phyloP scores from a whole-genome alignment of 2,888 invertebrate genomes.

The Hypena proboscidalis region DNA sequence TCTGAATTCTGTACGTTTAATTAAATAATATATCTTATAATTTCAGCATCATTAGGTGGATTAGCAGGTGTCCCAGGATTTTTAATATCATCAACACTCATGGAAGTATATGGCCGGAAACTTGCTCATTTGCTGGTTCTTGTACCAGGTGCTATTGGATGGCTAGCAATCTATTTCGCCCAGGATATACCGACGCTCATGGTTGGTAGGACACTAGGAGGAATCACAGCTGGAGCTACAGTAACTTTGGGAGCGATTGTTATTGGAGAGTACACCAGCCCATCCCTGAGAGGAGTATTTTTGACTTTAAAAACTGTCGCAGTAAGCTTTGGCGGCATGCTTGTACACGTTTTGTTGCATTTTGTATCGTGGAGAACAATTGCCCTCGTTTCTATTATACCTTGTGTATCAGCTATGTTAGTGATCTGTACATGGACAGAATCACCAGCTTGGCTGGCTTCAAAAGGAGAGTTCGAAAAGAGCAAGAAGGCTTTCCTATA shows the following conservation, averaged over 20 bases:
- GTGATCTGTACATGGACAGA: conserved; percentile 9
- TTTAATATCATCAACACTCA: conserved; percentile 50
- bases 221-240: conserved; percentile 24
- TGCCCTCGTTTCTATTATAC: conserved; percentile 33
- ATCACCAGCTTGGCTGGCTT: conserved; percentile 5
- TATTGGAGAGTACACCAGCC: conserved; percentile 76
- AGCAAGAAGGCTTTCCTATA: conserved; percentile 67
- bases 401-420: background rate
- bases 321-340: conserved; percentile 25
- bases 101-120: conserved; percentile 49
- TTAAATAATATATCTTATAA: background rate
- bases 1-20: too few species aligned
- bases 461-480: background rate
- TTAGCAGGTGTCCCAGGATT: conserved; percentile 50
- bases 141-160: conserved; percentile 45
- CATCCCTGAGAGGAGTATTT: conserved; percentile 80
- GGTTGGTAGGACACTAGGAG: conserved; percentile 28
- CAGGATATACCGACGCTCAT: conserved; percentile 21
- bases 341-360: conserved; percentile 30
- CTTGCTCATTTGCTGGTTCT: conserved; percentile 61
- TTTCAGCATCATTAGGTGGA: conserved; percentile 53
- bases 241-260: conserved; percentile 63
- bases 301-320: conserved; percentile 50
- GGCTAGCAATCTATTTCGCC: conserved; percentile 31
- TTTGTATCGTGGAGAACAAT: conserved; percentile 55